phyloP scores from a whole-genome alignment of 2,797 vertebrate genomes.

The Ispidina lecontei region DNA sequence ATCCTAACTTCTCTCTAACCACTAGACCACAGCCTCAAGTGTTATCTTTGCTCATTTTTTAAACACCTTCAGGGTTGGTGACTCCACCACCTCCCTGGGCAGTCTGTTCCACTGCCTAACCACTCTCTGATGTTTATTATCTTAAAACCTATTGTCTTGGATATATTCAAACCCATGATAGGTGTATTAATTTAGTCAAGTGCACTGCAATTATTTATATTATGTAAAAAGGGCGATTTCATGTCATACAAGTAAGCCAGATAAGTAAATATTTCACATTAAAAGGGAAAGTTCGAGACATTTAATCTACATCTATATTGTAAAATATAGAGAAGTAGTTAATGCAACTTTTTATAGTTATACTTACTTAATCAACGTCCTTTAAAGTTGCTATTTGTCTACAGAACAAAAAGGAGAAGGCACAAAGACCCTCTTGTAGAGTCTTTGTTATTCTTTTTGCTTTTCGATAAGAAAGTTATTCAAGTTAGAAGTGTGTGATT shows the following conservation, averaged over 20 bases:
- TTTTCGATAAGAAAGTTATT: background rate
- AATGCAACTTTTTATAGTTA: background rate
- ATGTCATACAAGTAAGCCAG: background rate
- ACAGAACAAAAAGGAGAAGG: background rate
- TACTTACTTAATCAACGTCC: background rate
- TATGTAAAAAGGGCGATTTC: background rate
- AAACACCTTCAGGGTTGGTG: too few species aligned
- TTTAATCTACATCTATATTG: background rate
- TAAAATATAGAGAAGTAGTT: background rate
- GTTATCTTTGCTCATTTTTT: too few species aligned
- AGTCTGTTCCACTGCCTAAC: too few species aligned
- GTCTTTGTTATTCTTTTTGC: background rate
- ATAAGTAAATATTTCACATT: background rate
- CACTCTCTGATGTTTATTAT: background rate
- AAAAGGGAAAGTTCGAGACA: background rate
- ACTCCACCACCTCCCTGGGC: too few species aligned
- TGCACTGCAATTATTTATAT: background rate
- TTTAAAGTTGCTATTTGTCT: background rate
- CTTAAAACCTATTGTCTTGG: background rate
- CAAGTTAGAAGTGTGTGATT: background rate
- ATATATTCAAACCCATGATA: background rate
- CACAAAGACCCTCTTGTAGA: background rate
- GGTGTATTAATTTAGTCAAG: background rate
- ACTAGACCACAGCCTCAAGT: too few species aligned
- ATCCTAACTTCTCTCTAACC: too few species aligned